A percentile compares a stretch with the other conserved stretches of the same genome.
Conservation (phyloP, 2,797 vertebrate species). For the Carapus acus region DNA sequence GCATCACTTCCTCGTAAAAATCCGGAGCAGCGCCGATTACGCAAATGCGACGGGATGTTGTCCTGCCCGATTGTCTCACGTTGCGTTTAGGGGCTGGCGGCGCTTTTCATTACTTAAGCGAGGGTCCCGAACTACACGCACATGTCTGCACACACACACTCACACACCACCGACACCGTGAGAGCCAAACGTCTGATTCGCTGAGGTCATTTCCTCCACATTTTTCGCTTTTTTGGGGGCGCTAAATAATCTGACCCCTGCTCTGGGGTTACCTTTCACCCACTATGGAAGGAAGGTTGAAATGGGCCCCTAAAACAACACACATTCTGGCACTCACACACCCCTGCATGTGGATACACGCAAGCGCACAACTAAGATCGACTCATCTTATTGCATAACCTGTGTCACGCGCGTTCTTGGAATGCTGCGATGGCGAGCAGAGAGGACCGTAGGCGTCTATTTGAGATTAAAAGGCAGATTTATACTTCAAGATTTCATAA, state of each 20-base stretch:
- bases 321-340: conserved; percentile 8
- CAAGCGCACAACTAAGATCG: conserved; percentile 6
- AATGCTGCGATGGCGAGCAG: conserved; percentile 10
- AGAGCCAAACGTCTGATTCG: conserved; percentile 4
- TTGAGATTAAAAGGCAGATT: too few relatives aligned
- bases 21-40: conserved; percentile 5
- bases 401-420: conserved; percentile 12
- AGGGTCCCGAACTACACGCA: too few relatives aligned
- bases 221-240: conserved; percentile 12
- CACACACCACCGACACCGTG: conserved; percentile 11
- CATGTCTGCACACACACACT: background rate
- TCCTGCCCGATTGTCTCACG: conserved; percentile 20
- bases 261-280: conserved; percentile 22
- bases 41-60: conserved; percentile 1
- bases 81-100: background rate
- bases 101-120: conserved; percentile 1
- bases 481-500: too few relatives aligned
- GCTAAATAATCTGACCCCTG: conserved; percentile 16
- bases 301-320: conserved; percentile 17
- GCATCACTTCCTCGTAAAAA: conserved; percentile 6
- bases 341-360: background rate
- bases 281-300: conserved; percentile 6
- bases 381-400: conserved; percentile 28
- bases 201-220: conserved; percentile 28
- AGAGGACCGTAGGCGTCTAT: background rate